A percentile compares a stretch with the other conserved stretches of the same genome.
These are phyloP conservation scores for Tromatobia lineatoria DNA, from an alignment of 2,888 invertebrate species.

Conservation along the genomic window DNA sequence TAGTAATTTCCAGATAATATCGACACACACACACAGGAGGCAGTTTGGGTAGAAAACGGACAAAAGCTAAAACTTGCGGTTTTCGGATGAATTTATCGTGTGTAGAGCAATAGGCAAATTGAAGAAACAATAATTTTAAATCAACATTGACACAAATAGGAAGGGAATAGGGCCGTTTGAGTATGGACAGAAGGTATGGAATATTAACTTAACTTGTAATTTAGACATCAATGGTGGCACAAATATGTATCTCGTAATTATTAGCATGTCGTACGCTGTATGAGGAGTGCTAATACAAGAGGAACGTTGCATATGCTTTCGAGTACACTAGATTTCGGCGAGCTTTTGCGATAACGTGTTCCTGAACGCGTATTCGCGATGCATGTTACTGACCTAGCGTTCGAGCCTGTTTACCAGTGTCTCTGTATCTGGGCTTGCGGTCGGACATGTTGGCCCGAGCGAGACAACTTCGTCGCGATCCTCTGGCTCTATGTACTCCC, in stretches of 20 bases:
- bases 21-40: too few species aligned
- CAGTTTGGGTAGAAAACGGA: too few species aligned
- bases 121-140: too few species aligned
- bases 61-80: too few species aligned
- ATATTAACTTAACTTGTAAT: background rate
- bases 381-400: constrained; percentile 46
- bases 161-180: too few species aligned
- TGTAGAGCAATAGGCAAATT: too few species aligned
- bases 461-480: constrained; percentile 62
- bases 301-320: background rate
- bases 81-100: too few species aligned
- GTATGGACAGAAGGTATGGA: background rate
- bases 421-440: constrained; percentile 64
- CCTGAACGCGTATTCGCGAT: constrained; percentile 47
- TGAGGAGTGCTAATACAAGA: constrained; percentile 10
- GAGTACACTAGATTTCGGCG: constrained; percentile 16
- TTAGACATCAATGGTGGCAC: constrained; percentile 13
- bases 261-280: constrained; percentile 7
- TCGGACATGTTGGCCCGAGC: constrained; percentile 62
- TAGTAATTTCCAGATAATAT: too few species aligned
- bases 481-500: constrained; percentile 48
- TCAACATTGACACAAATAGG: too few species aligned
- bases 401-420: constrained; percentile 62
- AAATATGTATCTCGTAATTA: background rate
- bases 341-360: constrained; percentile 52